Evolutionary conservation across 2,888 invertebrate genomes (phyloP).

Genomic region (Drosophila anomalipes): DNA sequence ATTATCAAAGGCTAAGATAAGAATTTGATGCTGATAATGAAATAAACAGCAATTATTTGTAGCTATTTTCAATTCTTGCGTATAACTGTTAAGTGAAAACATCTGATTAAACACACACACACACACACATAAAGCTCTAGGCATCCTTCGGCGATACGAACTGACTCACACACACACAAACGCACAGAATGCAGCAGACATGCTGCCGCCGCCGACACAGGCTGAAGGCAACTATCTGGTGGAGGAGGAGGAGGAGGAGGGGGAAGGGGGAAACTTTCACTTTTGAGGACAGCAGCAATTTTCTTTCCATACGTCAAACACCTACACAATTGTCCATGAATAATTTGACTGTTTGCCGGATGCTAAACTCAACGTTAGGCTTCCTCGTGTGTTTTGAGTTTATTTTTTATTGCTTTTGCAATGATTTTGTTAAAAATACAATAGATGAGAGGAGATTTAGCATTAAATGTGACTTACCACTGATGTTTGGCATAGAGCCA

Average conservation of each 20-base stretch:
- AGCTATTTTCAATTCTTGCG: slow-evolving; percentile 4
- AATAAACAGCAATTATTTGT: slow-evolving; percentile 7
- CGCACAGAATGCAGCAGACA: slow-evolving; percentile 22
- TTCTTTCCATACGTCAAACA: slow-evolving; percentile 45
- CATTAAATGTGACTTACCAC: slow-evolving; percentile 86
- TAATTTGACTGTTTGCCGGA: slow-evolving; percentile 17
- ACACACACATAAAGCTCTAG: background rate
- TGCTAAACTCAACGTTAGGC: background rate
- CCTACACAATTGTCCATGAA: slow-evolving; percentile 2
- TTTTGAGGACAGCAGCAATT: slow-evolving; percentile 41
- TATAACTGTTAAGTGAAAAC: slow-evolving; percentile 12
- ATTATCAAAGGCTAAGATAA: slow-evolving; percentile 47
- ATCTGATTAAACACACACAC: slow-evolving; percentile 30
- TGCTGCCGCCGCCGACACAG: slow-evolving; percentile 43
- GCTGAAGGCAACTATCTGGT: slow-evolving; percentile 28
- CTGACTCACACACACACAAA: slow-evolving; percentile 27
- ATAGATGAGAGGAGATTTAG: background rate
- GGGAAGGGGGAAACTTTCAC: slow-evolving; percentile 59
- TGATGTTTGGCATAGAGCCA: slow-evolving; percentile 90
- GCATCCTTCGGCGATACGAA: slow-evolving; percentile 38
- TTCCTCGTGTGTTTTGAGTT: slow-evolving; percentile 1
- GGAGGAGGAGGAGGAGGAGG: background rate
- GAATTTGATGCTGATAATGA: slow-evolving; percentile 41
- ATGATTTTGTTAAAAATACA: slow-evolving; percentile 23
- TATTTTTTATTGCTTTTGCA: slow-evolving; percentile 13